Percentiles rank a stretch among this genome's conserved stretches.
phyloP scores from a whole-genome alignment of 1,140 invertebrate genomes.

The Eriosoma lanigerum region DNA sequence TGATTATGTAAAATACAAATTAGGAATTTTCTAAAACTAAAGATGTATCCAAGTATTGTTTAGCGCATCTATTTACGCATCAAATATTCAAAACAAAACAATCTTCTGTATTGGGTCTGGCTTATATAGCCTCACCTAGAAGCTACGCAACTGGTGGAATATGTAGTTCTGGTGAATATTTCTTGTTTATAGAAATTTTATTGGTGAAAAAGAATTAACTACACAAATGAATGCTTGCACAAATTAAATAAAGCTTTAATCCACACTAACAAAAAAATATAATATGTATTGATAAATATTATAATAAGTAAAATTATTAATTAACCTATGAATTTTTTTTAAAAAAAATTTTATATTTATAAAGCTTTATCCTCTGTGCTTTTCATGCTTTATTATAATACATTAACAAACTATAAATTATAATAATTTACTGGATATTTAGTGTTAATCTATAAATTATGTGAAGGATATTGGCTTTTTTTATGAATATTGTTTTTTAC shows the following conservation, averaged over 20 bases:
- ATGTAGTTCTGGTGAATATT: slow-evolving; percentile 60
- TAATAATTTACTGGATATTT: too few species aligned
- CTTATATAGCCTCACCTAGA: slow-evolving; percentile 61
- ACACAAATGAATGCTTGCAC: background rate
- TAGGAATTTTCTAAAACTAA: slow-evolving; percentile 60
- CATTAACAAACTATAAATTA: too few species aligned
- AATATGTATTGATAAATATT: background rate
- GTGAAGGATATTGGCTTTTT: too few species aligned
- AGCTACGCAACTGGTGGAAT: slow-evolving; percentile 60
- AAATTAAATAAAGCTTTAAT: background rate
- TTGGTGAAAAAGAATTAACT: background rate
- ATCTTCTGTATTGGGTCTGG: slow-evolving; percentile 61
- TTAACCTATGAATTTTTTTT: too few species aligned
- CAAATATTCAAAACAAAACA: slow-evolving; percentile 60
- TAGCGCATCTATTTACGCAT: slow-evolving; percentile 63
- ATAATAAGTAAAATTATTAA: too few species aligned
- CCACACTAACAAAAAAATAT: slow-evolving; percentile 20
- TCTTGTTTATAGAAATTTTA: slow-evolving; percentile 44
- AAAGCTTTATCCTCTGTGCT: too few species aligned
- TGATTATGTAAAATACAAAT: slow-evolving; percentile 12
- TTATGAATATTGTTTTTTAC: too few species aligned
- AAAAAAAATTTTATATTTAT: too few species aligned
- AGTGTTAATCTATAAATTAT: too few species aligned
- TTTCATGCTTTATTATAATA: too few species aligned
- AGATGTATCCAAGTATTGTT: slow-evolving; percentile 59